Percentiles rank a stretch among this genome's conserved stretches.
phyloP scores from a whole-genome alignment of 2,797 vertebrate genomes.

The Enteromius radiatus region DNA sequence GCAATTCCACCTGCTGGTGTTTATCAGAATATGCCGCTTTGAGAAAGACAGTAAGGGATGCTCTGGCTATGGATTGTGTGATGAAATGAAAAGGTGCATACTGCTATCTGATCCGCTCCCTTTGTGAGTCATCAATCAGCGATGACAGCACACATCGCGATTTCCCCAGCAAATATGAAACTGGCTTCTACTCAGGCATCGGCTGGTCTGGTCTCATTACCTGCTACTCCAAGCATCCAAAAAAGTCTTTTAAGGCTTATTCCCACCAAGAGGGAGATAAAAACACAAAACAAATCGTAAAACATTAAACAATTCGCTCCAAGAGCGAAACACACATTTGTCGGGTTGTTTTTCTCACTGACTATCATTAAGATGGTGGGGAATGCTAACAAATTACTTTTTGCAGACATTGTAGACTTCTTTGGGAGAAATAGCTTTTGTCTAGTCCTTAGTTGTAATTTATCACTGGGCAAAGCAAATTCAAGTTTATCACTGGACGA shows the following conservation, averaged over 20 bases:
- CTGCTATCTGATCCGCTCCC: slow-evolving; percentile 49
- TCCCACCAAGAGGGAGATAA: slow-evolving; percentile 12
- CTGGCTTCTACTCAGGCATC: background rate
- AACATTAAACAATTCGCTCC: background rate
- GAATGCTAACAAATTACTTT: background rate
- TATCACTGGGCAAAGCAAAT: no score
- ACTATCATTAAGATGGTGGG: background rate
- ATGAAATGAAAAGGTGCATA: slow-evolving; percentile 54
- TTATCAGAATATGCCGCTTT: slow-evolving; percentile 54
- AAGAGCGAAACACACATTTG: background rate
- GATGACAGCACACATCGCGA: slow-evolving; percentile 42
- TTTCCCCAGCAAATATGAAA: slow-evolving; percentile 30
- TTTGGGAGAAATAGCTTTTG: background rate
- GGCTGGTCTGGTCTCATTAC: slow-evolving; percentile 25
- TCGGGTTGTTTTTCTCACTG: background rate
- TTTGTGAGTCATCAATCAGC: slow-evolving; percentile 71
- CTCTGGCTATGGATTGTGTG: slow-evolving; percentile 58
- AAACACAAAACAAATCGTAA: background rate
- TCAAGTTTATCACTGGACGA: background rate
- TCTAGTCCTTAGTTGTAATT: background rate
- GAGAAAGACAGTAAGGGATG: slow-evolving; percentile 40
- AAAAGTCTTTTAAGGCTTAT: slow-evolving; percentile 11
- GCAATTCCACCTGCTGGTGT: slow-evolving; percentile 11
- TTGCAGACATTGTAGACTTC: background rate
- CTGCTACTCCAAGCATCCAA: slow-evolving; percentile 24